A percentile compares a stretch with the other conserved stretches of the same genome.
Conservation (phyloP, 2,113 vertebrate genomes). For the Platanista minor region DNA sequence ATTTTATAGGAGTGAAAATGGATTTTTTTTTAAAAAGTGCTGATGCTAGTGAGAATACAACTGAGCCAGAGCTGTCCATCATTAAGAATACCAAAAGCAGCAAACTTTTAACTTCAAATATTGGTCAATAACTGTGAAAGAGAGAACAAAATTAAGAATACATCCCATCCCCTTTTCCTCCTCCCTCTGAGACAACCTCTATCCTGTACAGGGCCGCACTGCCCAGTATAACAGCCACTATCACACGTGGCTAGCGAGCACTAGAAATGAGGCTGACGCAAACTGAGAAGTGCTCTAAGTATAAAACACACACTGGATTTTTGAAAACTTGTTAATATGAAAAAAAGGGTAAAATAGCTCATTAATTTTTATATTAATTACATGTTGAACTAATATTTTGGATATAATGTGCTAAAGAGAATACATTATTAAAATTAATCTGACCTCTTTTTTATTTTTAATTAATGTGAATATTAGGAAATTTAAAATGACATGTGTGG, state of each 20-base stretch:
- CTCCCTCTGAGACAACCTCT: background rate
- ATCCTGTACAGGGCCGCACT: background rate
- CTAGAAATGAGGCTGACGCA: background rate
- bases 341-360: background rate
- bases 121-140: background rate
- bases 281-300: background rate
- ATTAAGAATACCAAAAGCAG: background rate
- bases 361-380: background rate
- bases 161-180: background rate
- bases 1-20: slow-evolving; percentile 21
- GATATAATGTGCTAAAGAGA: background rate
- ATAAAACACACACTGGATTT: background rate
- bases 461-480: background rate
- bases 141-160: background rate
- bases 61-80: background rate
- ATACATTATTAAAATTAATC: background rate
- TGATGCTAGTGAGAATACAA: background rate
- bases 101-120: background rate
- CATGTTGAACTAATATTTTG: background rate
- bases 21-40: background rate
- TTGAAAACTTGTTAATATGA: background rate
- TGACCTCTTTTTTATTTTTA: background rate
- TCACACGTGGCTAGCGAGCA: background rate
- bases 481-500: background rate
- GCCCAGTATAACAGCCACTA: background rate